Percentiles rank a stretch among this genome's conserved stretches.
Conservation (phyloP, 2,113 vertebrate genomes). For the Corythornis madagascariensis region DNA sequence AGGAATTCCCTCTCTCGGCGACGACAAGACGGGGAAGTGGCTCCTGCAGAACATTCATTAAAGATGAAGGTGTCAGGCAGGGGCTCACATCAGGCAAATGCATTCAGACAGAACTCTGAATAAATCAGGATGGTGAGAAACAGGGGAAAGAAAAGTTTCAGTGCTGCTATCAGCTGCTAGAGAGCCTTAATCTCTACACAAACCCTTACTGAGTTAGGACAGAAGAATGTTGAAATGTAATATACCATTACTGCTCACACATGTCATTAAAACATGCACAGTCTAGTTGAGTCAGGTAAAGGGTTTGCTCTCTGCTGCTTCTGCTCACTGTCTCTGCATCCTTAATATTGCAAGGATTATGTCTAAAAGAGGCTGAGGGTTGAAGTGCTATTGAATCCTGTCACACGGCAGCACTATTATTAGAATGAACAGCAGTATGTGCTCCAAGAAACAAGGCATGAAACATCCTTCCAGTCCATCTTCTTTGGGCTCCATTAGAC, state of each 20-base stretch:
- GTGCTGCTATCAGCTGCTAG: neutral
- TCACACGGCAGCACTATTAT: neutral
- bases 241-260: neutral
- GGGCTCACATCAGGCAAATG: neutral
- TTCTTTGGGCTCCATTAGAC: neutral
- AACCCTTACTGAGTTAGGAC: neutral
- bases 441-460: neutral
- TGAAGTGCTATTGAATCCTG: neutral
- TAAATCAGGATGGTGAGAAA: neutral
- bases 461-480: neutral
- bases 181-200: neutral
- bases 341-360: neutral
- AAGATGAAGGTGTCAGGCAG: neutral
- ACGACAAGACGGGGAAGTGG: neutral
- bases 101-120: neutral
- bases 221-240: neutral
- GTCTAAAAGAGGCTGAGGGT: neutral
- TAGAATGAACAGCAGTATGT: neutral
- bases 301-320: neutral
- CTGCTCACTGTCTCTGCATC: neutral
- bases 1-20: neutral
- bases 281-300: neutral
- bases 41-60: neutral
- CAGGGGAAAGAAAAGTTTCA: neutral
- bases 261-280: rapidly evolving